phyloP scores from a whole-genome alignment of 1,140 invertebrate species.

The Eriocheir sinensis region DNA sequence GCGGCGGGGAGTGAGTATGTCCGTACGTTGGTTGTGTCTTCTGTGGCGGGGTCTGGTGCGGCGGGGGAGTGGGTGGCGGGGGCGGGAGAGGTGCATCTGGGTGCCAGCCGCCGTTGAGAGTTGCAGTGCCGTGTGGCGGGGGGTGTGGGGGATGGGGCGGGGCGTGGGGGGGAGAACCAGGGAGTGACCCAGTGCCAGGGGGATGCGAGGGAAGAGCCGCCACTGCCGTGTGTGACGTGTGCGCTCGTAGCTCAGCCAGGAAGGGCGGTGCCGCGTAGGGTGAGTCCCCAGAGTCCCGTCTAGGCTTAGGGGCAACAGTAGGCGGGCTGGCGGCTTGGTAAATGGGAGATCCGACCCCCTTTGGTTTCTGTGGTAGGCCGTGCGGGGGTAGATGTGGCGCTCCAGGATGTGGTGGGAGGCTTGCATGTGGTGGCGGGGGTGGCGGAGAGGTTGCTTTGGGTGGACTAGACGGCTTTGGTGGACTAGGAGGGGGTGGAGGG shows the following conservation, averaged over 20 bases:
- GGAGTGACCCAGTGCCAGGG: too few species aligned
- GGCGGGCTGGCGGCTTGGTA: constrained; percentile 75
- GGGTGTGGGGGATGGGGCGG: neutral
- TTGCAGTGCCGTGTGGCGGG: constrained; percentile 24
- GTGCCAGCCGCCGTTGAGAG: constrained; percentile 67
- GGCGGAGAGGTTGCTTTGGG: constrained; percentile 78
- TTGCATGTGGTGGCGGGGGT: constrained; percentile 80
- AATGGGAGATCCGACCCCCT: constrained; percentile 66
- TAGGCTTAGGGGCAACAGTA: constrained; percentile 78
- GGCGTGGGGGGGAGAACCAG: neutral
- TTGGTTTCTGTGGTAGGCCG: constrained; percentile 72
- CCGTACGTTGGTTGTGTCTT: neutral
- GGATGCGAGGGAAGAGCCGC: neutral
- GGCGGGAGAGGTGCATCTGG: constrained; percentile 65
- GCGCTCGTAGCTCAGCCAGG: constrained; percentile 68
- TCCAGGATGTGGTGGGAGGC: constrained; percentile 87
- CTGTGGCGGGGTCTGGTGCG: constrained; percentile 47
- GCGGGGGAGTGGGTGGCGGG: constrained; percentile 50
- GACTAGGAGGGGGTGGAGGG: constrained; percentile 80
- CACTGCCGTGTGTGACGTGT: neutral
- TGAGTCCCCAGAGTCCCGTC: constrained; percentile 60
- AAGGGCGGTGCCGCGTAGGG: constrained; percentile 70
- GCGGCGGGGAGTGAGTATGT: neutral
- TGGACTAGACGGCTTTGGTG: constrained; percentile 77
- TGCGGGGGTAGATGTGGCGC: constrained; percentile 87